Evolutionary conservation across 2,113 vertebrate genomes (phyloP), one percentile per base, ranked within the genome.

Genomic region (Peromyscus californicus): DNA sequence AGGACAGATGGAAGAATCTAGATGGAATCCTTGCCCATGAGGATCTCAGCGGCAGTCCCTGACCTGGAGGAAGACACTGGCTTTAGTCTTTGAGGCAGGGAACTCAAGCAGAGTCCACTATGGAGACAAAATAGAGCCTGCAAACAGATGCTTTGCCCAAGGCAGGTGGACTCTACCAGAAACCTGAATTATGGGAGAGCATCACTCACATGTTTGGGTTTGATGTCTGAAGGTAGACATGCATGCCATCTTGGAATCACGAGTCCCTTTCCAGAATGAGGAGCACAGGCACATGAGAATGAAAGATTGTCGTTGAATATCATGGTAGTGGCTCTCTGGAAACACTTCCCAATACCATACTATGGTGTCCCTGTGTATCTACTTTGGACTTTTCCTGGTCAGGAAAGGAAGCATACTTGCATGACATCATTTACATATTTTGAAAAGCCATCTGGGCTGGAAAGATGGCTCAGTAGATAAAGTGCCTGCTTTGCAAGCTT

Each of bases 361-460:
- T 0, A 21, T 65, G 24, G 82, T 39, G 45, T 61, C 91, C 7
- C 42, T 84, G 51, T 42, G 5, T 94, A 79, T 95, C 57, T 29
- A 16, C 51, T 9, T 0, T 69, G 94, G 69, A 57, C 31, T 17
- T 88, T 51, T 48, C 83, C 76, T 82, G 74, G 72, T 72, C 69
- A 24, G 59, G 54, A 92, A 93, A 69, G 94, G 79, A 92, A 87
- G 84, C 21, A 33, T 31, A 83, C 12, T 88, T 82, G 61, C 69
- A 45, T 4, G 70, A 42, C 80, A 67, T 78, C 82, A 78, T 74
- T 92, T 97, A 67, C 31, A 45, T 91, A 63, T 94, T 96, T 85
- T 91, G 36, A 83, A 94, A 97, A 96, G 79, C 8, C 48, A 36
- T 54, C 76, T 89, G 65, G 87, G 54, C 54, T 59, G 79, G 31